phyloP scores from a whole-genome alignment of 2,888 invertebrate species.

The Sisyra terminalis region DNA sequence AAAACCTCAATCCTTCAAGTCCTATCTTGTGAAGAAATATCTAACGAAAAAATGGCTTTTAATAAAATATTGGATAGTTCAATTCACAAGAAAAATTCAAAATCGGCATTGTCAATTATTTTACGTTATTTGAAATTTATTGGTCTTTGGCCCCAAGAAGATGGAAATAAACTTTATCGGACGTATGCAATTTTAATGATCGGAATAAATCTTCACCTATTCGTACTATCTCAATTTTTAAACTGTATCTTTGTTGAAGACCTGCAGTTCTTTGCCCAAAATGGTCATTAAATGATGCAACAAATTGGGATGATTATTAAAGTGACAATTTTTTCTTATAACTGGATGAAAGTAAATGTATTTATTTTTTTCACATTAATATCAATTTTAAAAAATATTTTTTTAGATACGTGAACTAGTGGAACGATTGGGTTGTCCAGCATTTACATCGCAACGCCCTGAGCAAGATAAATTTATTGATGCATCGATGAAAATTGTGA shows the following conservation, averaged over 20 bases:
- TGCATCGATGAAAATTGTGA: not conserved
- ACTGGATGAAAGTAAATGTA: not conserved
- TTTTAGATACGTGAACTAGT: not conserved
- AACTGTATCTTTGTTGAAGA: not conserved
- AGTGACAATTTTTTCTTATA: not conserved
- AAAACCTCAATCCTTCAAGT: too few relatives aligned
- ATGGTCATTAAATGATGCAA: not conserved
- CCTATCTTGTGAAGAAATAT: too few relatives aligned
- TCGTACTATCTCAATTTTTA: not conserved
- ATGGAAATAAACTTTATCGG: not conserved
- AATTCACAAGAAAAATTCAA: too few relatives aligned
- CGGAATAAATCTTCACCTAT: not conserved
- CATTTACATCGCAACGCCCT: not conserved
- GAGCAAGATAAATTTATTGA: not conserved
- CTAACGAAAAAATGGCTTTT: too few relatives aligned
- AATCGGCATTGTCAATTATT: too few relatives aligned
- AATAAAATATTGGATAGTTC: too few relatives aligned
- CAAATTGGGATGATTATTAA: not conserved
- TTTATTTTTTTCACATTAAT: too few relatives aligned
- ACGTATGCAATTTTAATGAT: not conserved
- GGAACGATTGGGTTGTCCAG: not conserved
- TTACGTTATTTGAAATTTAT: too few relatives aligned
- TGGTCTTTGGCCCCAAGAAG: too few relatives aligned
- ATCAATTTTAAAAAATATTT: too few relatives aligned
- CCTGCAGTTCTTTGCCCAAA: not conserved